Base-by-base conservation (phyloP, 2,113 vertebrate genomes). In the Malurus cyaneus region DNA sequence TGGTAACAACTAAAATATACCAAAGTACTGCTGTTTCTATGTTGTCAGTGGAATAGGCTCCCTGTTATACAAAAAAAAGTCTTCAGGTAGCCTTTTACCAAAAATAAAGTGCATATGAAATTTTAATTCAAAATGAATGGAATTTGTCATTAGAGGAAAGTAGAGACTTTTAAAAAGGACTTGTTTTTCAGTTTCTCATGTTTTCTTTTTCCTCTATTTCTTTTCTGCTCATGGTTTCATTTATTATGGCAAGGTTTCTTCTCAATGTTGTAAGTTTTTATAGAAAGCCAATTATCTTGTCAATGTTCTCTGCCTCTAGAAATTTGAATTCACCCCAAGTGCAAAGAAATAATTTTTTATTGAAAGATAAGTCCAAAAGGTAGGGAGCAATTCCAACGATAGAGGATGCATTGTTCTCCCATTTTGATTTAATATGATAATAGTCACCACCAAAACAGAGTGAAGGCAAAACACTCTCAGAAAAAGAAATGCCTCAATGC, bases 261-360 rank as follows among this genome's bases (percentile, higher is more conserved):
- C 41, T 94, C 57, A 44, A 11, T 78, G 32, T 47, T 91, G 44
- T 64, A 82, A 77, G 36, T 44, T 95, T 95, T 80, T 69, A 52
- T 67, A 82, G 86, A 83, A 97, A 96, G 64, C 7, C 14, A 78
- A 87, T 85, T 95, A 94, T 29, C 52, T 74, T 6, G 2, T 80
- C 80, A 61, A 62, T 79, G 49, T 79, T 83, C 80, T 92, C 80
- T 77, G 65, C 41, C 60, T 86, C 66, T 73, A 92, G 92, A 97
- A 96, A 96, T 95, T 82, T 96, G 26, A 96, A 96, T 96, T 95
- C 77, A 94, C 72, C 36, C 23, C 65, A 49, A 92, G 34, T 28
- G 72, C 25, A 94, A 36, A 67, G 18, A 93, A 94, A 86, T 44
- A 84, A 57, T 53, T 84, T 85, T 78, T 65, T 82, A 82, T 86